These are phyloP conservation scores for Arctocebus calabarensis DNA, from an alignment of 2,797 vertebrate genomes.

Conservation along the genomic window DNA sequence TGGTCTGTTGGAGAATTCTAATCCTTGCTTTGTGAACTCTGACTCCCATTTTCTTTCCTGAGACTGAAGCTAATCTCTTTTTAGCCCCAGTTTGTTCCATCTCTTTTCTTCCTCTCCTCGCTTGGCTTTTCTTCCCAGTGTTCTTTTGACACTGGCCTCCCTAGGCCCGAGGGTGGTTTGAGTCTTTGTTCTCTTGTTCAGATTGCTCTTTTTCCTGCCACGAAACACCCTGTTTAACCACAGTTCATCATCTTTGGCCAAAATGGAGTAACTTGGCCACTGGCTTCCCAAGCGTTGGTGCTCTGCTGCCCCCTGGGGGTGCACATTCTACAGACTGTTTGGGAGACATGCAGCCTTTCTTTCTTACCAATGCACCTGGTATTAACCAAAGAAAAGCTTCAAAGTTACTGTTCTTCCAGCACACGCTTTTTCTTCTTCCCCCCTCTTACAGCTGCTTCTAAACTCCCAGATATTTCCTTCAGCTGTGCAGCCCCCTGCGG, in stretches of 20 bases:
- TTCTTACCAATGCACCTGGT: no score
- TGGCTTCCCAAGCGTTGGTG: conserved; percentile 15
- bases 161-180: not conserved
- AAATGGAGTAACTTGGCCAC: not conserved
- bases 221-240: not conserved
- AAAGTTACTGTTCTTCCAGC: not conserved
- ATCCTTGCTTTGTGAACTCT: not conserved
- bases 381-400: not conserved
- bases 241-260: not conserved
- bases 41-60: not conserved
- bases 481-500: not conserved
- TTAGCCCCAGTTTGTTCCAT: not conserved
- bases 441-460: not conserved
- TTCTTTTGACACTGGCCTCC: not conserved
- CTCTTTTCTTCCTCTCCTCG: not conserved
- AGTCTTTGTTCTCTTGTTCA: not conserved
- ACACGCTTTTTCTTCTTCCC: not conserved
- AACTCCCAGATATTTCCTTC: conserved; percentile 12
- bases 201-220: not conserved
- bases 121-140: not conserved
- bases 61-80: not conserved
- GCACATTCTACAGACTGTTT: not conserved
- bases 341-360: not conserved
- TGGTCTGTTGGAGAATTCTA: not conserved
- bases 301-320: conserved; percentile 74